Conservation (phyloP, 2,797 vertebrate genomes). For the Naso thynnoides region DNA sequence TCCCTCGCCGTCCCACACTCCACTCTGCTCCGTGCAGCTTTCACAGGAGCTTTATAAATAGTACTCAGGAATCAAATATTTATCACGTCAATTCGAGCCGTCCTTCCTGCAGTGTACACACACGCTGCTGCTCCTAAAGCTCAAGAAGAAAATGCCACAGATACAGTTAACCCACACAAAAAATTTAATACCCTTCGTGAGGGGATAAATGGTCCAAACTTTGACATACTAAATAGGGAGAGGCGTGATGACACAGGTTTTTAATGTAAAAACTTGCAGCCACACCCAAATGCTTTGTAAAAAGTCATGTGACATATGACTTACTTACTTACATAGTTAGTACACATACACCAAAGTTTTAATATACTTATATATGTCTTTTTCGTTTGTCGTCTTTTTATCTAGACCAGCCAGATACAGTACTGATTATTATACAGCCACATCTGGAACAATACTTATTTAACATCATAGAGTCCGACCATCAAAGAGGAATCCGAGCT, state of each 20-base stretch:
- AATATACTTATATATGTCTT: constrained; percentile 89
- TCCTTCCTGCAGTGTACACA: constrained; percentile 40
- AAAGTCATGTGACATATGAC: constrained; percentile 89
- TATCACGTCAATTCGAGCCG: constrained; percentile 52
- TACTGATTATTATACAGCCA: constrained; percentile 89
- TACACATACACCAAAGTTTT: constrained; percentile 90
- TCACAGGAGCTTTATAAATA: constrained; percentile 74
- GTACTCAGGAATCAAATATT: constrained; percentile 72
- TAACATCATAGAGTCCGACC: constrained; percentile 81
- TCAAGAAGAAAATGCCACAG: constrained; percentile 52
- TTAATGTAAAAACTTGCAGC: constrained; percentile 95
- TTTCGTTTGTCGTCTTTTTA: constrained; percentile 85
- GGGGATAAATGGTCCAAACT: constrained; percentile 83
- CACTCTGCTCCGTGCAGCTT: constrained; percentile 57
- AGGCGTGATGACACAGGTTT: constrained; percentile 88
- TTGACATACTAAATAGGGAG: constrained; percentile 82
- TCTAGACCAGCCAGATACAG: constrained; percentile 99
- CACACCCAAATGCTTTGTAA: constrained; percentile 87
- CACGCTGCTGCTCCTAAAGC: constrained; percentile 33
- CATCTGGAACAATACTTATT: constrained; percentile 91
- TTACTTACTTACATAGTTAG: constrained; percentile 89
- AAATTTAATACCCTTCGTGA: constrained; percentile 86
- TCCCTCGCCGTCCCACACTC: constrained; percentile 49
- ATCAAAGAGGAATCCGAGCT: constrained; percentile 69
- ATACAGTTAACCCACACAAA: constrained; percentile 85